Evolutionary conservation across 2,113 vertebrate species (phyloP).

Genomic region (Brachyhypopomus gauderio): DNA sequence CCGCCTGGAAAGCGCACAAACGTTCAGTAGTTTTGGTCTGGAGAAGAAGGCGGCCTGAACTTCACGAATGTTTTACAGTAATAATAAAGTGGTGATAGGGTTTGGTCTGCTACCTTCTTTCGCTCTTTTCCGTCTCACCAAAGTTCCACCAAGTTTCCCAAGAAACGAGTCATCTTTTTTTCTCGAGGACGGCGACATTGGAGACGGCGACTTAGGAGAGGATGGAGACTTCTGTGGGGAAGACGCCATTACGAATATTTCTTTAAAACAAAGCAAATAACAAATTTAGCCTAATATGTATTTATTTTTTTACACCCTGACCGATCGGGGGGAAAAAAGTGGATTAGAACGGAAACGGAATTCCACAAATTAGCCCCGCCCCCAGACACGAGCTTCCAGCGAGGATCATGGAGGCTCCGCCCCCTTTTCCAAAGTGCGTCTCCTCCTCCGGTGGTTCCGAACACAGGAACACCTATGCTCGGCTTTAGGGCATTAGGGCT

Average conservation of each 20-base stretch:
- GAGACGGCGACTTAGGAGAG: conserved; percentile 88
- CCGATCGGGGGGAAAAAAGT: conserved; percentile 55
- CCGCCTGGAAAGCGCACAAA: too few relatives aligned
- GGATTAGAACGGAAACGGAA: conserved; percentile 88
- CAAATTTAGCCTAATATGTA: conserved; percentile 35
- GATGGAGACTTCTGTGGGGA: conserved; percentile 95
- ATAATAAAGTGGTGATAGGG: too few relatives aligned
- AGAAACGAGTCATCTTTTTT: conserved; percentile 95
- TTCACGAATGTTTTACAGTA: too few relatives aligned
- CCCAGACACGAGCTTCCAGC: conserved; percentile 51
- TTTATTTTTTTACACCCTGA: conserved; percentile 10
- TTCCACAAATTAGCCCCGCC: conserved; percentile 79
- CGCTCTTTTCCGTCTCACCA: conserved; percentile 91
- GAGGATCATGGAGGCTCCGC: background rate
- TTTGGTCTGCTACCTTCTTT: conserved; percentile 84
- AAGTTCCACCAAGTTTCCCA: conserved; percentile 92
- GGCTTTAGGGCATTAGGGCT: too few relatives aligned
- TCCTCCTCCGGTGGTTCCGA: too few relatives aligned
- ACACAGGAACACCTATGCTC: too few relatives aligned
- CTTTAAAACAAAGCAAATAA: background rate
- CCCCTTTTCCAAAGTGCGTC: too few relatives aligned
- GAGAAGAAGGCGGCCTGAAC: too few relatives aligned
- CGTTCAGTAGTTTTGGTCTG: too few relatives aligned
- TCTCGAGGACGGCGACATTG: conserved; percentile 89
- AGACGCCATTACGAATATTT: conserved; percentile 79